phyloP scores from a whole-genome alignment of 92 coral and sea anemone genomes.

The Actinernus sp. region DNA sequence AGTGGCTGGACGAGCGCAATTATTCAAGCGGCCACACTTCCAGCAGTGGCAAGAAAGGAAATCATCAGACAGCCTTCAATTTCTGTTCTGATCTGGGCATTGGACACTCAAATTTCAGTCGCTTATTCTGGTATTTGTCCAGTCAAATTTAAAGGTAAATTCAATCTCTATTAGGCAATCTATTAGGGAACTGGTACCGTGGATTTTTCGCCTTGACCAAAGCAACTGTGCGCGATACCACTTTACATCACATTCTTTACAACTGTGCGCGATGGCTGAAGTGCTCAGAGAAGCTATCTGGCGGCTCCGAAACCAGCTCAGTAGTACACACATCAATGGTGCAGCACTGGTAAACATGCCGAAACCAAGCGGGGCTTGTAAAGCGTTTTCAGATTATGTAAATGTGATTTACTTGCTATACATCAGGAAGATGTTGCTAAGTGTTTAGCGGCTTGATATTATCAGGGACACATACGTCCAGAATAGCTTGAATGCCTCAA shows the following conservation, averaged over 20 bases:
- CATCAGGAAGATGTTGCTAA: constrained; percentile 10
- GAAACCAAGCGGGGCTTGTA: constrained; percentile 9
- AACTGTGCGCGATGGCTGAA: neutral
- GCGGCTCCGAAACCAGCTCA: neutral
- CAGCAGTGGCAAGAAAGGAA: no score
- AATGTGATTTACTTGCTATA: constrained; percentile 16
- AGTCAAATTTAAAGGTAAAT: no score
- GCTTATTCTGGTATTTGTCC: no score
- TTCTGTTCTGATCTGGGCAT: no score
- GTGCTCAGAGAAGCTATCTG: neutral
- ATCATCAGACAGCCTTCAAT: no score
- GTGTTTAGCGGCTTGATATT: constrained; percentile 4
- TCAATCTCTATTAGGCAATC: no score
- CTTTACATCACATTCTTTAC: no score
- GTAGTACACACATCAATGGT: constrained; percentile 1
- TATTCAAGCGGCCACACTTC: constrained; percentile 16
- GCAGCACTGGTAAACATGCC: constrained; percentile 14
- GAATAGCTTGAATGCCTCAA: constrained; percentile 10
- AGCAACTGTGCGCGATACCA: no score
- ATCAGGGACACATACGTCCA: neutral
- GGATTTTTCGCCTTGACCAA: no score
- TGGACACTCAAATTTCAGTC: no score
- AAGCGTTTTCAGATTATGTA: constrained; percentile 8
- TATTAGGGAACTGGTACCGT: no score
- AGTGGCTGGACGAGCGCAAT: constrained; percentile 38